Percentiles rank a stretch among this genome's conserved stretches.
Conservation (phyloP, 2,113 vertebrate genomes). For the Vicugna pacos region DNA sequence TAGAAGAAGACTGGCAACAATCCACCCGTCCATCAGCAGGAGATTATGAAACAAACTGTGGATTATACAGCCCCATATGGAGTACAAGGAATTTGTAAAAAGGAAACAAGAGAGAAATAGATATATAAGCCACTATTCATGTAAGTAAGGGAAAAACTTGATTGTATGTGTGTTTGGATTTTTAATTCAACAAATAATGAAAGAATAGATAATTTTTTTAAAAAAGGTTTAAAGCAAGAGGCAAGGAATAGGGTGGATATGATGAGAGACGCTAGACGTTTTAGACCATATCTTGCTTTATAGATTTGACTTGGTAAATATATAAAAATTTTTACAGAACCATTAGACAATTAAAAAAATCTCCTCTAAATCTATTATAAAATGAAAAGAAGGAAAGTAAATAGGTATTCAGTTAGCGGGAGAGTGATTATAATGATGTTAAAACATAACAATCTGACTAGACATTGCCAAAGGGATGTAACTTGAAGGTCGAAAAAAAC, state of each 20-base stretch:
- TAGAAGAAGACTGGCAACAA: background rate
- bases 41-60: background rate
- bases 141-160: background rate
- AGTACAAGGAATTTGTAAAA: background rate
- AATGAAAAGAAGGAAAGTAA: background rate
- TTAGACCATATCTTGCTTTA: background rate
- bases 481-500: background rate
- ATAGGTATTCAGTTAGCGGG: background rate
- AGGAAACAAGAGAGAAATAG: background rate
- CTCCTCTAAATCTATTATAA: background rate
- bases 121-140: background rate
- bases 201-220: background rate
- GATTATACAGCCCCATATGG: background rate
- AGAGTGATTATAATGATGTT: background rate
- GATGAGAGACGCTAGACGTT: background rate
- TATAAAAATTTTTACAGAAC: background rate
- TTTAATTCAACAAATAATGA: background rate
- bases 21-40: background rate
- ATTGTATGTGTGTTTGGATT: background rate
- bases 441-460: background rate
- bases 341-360: background rate
- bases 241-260: background rate
- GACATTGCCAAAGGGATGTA: background rate
- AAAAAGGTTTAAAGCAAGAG: background rate
- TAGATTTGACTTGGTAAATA: background rate